Percentiles rank a stretch among this genome's conserved stretches.
Evolutionary conservation across 2,113 vertebrate species (phyloP).

Genomic region (Protobothrops mucrosquamatus): DNA sequence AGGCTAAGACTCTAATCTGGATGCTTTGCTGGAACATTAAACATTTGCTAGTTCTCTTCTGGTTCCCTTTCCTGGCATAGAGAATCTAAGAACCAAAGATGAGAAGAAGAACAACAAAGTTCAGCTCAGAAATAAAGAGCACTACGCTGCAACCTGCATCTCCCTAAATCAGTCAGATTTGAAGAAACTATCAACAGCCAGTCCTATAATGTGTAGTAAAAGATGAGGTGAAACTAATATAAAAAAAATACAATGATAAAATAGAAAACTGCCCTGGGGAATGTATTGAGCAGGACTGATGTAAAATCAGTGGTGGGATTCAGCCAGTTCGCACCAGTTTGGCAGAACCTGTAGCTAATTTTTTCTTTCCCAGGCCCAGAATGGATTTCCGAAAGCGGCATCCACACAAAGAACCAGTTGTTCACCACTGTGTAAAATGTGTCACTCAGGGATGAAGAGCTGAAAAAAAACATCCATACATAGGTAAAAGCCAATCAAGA

Average conservation of each 20-base stretch:
- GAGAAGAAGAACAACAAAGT: background rate
- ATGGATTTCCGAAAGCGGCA: no score
- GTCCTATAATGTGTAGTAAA: background rate
- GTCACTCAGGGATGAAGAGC: background rate
- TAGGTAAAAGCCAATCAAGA: background rate
- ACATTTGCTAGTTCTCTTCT: background rate
- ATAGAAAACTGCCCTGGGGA: background rate
- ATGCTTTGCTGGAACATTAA: background rate
- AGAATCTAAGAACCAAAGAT: background rate
- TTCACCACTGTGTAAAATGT: background rate
- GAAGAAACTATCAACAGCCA: background rate
- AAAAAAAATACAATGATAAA: background rate
- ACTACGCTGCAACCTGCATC: background rate
- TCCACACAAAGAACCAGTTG: no score
- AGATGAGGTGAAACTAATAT: background rate
- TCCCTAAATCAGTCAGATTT: background rate
- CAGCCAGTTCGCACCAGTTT: no score
- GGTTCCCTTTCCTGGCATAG: background rate
- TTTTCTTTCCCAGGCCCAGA: no score
- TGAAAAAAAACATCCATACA: background rate
- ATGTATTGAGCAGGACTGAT: background rate
- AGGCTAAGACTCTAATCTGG: conserved; percentile 43
- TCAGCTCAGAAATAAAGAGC: background rate
- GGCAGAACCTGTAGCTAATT: no score
- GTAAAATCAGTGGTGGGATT: background rate